These are phyloP conservation scores for Tribolium freemani DNA, from an alignment of 2,888 invertebrate genomes.

Conservation along the genomic window DNA sequence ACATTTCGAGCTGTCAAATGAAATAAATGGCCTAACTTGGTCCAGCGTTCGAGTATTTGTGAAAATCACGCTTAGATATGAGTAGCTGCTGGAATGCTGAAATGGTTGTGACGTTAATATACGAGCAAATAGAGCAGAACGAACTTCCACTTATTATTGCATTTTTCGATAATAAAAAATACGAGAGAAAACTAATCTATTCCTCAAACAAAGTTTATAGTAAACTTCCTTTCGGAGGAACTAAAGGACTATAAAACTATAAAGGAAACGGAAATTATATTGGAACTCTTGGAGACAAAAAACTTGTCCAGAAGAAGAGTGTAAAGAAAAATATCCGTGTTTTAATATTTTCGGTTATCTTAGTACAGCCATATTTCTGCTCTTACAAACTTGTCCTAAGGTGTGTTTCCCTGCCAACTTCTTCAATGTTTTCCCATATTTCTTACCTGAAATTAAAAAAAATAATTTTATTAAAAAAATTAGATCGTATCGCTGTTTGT, in stretches of 20 bases:
- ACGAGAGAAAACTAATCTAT: background rate
- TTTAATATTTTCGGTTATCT: too few species aligned
- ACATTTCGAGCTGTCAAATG: constrained; percentile 22
- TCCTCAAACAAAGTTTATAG: too few species aligned
- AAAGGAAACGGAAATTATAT: background rate
- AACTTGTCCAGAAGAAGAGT: too few species aligned
- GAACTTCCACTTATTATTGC: background rate
- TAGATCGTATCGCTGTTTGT: too few species aligned
- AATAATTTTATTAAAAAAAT: too few species aligned
- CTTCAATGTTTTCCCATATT: too few species aligned
- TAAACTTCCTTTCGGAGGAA: background rate
- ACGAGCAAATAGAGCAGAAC: background rate
- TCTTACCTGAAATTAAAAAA: too few species aligned
- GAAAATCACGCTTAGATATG: background rate
- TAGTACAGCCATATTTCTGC: too few species aligned
- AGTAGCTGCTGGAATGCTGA: background rate
- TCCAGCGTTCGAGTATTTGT: constrained; percentile 5
- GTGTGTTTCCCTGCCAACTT: too few species aligned
- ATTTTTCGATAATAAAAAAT: background rate
- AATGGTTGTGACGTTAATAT: background rate
- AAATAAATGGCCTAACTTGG: constrained; percentile 18
- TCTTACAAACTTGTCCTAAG: too few species aligned
- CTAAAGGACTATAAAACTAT: background rate
- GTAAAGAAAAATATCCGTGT: too few species aligned
- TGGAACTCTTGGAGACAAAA: background rate